phyloP scores from a whole-genome alignment of 2,888 invertebrate genomes.

The Diloba caeruleocephala region DNA sequence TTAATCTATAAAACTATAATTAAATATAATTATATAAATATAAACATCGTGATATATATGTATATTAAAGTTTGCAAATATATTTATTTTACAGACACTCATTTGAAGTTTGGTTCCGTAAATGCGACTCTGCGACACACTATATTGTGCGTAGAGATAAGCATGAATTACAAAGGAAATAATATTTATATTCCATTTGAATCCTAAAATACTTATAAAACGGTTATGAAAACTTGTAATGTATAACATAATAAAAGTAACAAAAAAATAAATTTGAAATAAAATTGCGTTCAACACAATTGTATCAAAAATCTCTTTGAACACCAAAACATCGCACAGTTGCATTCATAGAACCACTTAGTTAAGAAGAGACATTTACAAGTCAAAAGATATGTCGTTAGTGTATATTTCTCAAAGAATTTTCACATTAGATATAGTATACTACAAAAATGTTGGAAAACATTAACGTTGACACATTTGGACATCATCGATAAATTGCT shows the following conservation, averaged over 20 bases:
- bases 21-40: constrained; percentile 56
- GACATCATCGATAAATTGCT: constrained; percentile 17
- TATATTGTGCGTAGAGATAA: constrained; percentile 11
- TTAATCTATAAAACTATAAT: constrained; percentile 61
- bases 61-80: constrained; percentile 38
- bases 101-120: constrained; percentile 14
- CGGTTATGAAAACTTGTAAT: constrained; percentile 42
- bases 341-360: constrained; percentile 33
- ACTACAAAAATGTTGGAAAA: constrained; percentile 53
- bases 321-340: constrained; percentile 25
- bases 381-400: constrained; percentile 60
- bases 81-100: constrained; percentile 37
- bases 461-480: constrained; percentile 41
- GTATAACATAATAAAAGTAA: constrained; percentile 33
- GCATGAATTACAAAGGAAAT: constrained; percentile 21
- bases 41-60: constrained; percentile 53
- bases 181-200: constrained; percentile 13
- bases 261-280: constrained; percentile 32
- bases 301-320: constrained; percentile 35
- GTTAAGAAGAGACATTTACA: constrained; percentile 37
- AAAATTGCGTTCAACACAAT: constrained; percentile 40
- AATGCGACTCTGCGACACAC: constrained; percentile 22
- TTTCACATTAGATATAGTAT: constrained; percentile 40
- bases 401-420: constrained; percentile 53
- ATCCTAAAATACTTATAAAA: constrained; percentile 31